Base-by-base conservation (phyloP, 2,888 invertebrate species). In the Sabellastarte sp. region DNA sequence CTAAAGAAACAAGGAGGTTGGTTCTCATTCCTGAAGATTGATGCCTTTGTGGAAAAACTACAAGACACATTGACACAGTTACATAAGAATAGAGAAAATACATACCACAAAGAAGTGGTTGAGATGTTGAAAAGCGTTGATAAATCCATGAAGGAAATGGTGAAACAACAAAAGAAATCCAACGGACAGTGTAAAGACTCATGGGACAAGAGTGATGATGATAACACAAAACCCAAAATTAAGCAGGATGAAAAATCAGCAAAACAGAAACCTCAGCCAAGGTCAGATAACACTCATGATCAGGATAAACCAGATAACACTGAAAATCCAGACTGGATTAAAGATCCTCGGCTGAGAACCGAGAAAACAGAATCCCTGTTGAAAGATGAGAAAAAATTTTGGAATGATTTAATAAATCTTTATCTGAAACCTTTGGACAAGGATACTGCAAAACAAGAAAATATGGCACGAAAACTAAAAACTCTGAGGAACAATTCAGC, bases 361-460 rank as follows among this genome's bases (percentile, higher is more conserved):
- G 65, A 63, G 24, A 28, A 41, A 1, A 33, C 60, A 5, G 63
- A 32, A 24, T 31, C 60, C 50, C 58, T 65, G n/a, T 50, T 50
- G 5, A 26, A 32, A 67, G 88, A 91, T 64, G 98, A 98, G 86
- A 86, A 91, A 68, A 87, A 87, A 61, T 99, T 99, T 85, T 99
- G 97, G 97, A 91, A 90, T 82, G 69, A 95, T 74, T 86, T 99
- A 61, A 89, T 98, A 70, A 92, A 91, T 67, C 93, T 26, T 86
- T 97, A 98, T 87, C 87, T 98, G 63, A 91, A 90, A 79, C 98
- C 98, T 2, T 91, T 97, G 75, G 93, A 94, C 80, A 91, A 92
- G 76, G 92, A 96, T 83, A 91, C 93, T 78, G 90, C 91, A 64
- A 65, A 76, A 51, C 75, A 79, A 64, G 70, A 76, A 53, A 69